These are phyloP conservation scores for Channallabes apus DNA, from an alignment of 2,797 vertebrate species.

Conservation along the genomic window DNA sequence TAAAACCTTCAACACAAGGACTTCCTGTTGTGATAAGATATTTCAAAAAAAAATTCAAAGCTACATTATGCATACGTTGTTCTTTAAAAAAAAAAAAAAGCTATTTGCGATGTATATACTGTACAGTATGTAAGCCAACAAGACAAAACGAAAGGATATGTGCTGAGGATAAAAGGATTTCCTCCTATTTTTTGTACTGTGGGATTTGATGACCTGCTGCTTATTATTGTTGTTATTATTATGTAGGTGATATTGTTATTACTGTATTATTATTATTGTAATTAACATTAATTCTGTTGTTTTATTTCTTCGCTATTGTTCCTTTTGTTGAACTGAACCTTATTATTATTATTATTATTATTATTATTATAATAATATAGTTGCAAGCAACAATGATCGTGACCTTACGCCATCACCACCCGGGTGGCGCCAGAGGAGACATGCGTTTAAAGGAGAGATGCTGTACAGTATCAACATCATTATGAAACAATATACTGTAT, in stretches of 20 bases:
- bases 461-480: no score
- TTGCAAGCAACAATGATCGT: no score
- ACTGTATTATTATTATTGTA: not conserved
- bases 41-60: not conserved
- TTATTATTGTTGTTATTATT: not conserved
- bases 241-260: not conserved
- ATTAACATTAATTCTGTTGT: not conserved
- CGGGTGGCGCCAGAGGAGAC: no score
- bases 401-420: no score
- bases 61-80: no score
- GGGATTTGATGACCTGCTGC: slow-evolving; percentile 78
- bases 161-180: no score
- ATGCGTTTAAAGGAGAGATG: no score
- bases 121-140: not conserved
- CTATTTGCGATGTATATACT: not conserved
- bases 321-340: no score
- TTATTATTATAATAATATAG: no score
- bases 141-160: not conserved
- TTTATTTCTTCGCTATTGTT: not conserved
- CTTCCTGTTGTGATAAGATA: not conserved
- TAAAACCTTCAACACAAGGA: not conserved
- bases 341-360: no score
- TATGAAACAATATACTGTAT: no score
- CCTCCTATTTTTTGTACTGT: slow-evolving; percentile 67
- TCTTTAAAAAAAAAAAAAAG: no score